These are phyloP conservation scores for Melanotaenia parkinsoni DNA, from an alignment of 2,797 vertebrate genomes.

Conservation along the genomic window DNA sequence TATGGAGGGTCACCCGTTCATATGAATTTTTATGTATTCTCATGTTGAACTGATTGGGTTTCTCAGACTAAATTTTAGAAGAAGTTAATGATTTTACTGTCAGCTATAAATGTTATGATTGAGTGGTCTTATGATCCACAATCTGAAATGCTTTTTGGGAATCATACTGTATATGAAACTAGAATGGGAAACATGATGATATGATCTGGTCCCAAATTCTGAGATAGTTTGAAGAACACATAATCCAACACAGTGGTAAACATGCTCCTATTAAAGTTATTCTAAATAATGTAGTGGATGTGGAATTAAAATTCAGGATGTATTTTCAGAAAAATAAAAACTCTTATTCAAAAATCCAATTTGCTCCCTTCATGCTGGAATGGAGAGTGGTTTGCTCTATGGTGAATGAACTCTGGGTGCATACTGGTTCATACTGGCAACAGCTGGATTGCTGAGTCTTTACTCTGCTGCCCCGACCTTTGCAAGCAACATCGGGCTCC, in stretches of 20 bases:
- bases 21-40: too few species aligned
- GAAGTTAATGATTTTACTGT: too few species aligned
- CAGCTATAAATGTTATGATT: too few species aligned
- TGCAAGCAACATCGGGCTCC: conserved; percentile 36
- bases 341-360: neutral
- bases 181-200: neutral
- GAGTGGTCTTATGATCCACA: neutral
- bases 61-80: too few species aligned
- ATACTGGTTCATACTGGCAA: conserved; percentile 12
- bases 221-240: too few species aligned
- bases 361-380: conserved; percentile 1
- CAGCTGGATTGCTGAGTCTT: conserved; percentile 68
- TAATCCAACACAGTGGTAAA: neutral
- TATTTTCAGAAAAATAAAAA: neutral
- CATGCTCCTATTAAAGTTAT: neutral
- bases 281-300: neutral
- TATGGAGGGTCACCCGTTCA: neutral
- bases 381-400: conserved; percentile 41
- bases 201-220: neutral
- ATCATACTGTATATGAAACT: neutral
- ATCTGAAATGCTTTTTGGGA: too few species aligned
- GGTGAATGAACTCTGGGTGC: conserved; percentile 44
- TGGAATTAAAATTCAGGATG: neutral
- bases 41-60: too few species aligned
- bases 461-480: conserved; percentile 51